Base-by-base conservation (phyloP, 2,797 vertebrate genomes). In the Cyclopterus lumpus region DNA sequence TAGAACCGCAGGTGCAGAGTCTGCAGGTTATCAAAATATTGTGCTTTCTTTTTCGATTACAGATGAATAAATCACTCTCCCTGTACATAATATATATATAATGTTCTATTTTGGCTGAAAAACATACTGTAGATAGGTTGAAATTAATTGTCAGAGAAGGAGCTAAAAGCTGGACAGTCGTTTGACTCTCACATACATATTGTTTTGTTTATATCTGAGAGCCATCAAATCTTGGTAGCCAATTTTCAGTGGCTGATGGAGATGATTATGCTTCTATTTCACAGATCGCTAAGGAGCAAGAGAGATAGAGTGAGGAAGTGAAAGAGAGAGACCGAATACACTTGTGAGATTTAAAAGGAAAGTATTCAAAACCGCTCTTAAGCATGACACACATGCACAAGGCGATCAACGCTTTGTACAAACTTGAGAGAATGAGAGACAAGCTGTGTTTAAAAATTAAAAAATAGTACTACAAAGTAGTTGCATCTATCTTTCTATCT, bases 31-130 rank as follows among this genome's bases (percentile, higher is more conserved):
- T 61, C 72, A 79, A 80, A 86, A 75, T 42, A 63, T 36, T 64
- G 59, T 55, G 48, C 32, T 76, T 88, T 84, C 75, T 67, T 83
- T 83, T 78, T 82, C 55, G n/a, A 89, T 90, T 88, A 80, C 28
- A 61, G 76, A 86, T 88, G 84, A 77, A 75, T 79, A 83, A 82
- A 63, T 70, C 40, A 6, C 38, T 67, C 48, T 62, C 16, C 54
- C 34, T 40, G 49, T 68, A 71, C 61, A 73, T 28, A 70, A 58
- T 44, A 67, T 48, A 51, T 51, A 64, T 20, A 51, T 40, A 38
- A 55, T 69, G 67, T 32, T 5, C 8, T 59, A 77, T 75, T 24
- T 58, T 32, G 22, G 26, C 59, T 71, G 55, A 53, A 75, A 49
- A 77, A 64, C 30, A 61, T 48, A 46, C 51, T 49, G 40, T 36